phyloP scores from a whole-genome alignment of 1,140 invertebrate genomes.

The Maconellicoccus hirsutus region DNA sequence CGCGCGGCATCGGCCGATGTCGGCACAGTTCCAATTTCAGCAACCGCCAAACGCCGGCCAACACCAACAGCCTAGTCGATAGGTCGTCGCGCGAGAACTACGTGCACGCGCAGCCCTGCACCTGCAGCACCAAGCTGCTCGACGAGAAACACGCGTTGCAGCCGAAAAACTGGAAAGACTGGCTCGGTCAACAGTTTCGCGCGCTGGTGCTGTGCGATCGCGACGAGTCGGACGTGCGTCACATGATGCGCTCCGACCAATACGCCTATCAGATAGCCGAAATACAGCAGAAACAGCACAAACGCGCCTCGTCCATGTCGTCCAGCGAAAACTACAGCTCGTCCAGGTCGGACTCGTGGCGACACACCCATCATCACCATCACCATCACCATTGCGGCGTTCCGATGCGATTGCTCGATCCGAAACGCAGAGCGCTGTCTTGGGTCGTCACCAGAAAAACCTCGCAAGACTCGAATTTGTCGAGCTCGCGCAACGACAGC shows the following conservation, averaged over 20 bases:
- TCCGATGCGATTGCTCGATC: conserved; percentile 57
- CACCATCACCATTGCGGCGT: conserved; percentile 46
- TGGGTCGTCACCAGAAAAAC: conserved; percentile 80
- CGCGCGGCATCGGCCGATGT: conserved; percentile 71
- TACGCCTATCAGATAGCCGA: conserved; percentile 71
- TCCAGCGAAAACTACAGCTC: conserved; percentile 83
- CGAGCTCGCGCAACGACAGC: conserved; percentile 72
- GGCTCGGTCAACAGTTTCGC: conserved; percentile 39
- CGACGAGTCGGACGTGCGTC: conserved; percentile 30
- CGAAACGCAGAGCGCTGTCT: conserved; percentile 62
- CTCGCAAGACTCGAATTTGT: conserved; percentile 78
- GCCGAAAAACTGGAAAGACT: conserved; percentile 32
- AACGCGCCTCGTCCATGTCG: conserved; percentile 65
- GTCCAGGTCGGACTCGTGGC: conserved; percentile 69
- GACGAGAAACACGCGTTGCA: conserved; percentile 34
- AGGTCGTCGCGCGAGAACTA: conserved; percentile 59
- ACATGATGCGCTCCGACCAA: conserved; percentile 46
- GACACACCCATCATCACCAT: conserved; percentile 54
- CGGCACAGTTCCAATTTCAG: conserved; percentile 79
- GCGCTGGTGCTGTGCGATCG: conserved; percentile 35
- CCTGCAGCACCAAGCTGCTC: conserved; percentile 53
- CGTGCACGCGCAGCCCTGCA: conserved; percentile 46
- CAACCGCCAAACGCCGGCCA: conserved; percentile 73
- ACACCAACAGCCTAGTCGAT: conserved; percentile 72
- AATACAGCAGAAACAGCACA: conserved; percentile 59